These are phyloP conservation scores for Drosophila nigrodunni DNA, from an alignment of 1,140 invertebrate genomes.

Conservation along the genomic window DNA sequence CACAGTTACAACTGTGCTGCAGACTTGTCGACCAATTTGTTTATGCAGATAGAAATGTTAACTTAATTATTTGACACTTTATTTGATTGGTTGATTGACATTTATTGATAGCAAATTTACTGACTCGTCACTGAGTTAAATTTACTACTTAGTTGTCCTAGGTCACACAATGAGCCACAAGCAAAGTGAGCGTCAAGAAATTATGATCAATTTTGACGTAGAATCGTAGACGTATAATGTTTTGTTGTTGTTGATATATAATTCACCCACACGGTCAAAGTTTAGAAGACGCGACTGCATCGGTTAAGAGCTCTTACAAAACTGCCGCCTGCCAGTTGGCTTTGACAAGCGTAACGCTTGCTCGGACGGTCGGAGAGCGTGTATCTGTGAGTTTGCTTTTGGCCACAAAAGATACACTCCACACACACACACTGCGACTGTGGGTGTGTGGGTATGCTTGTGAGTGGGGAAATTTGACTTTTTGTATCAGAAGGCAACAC, in stretches of 20 bases:
- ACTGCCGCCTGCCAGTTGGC: slow-evolving; percentile 35
- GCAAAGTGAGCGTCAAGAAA: slow-evolving; percentile 1
- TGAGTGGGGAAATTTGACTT: slow-evolving; percentile 40
- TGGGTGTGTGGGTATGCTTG: not conserved
- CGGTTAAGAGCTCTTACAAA: slow-evolving; percentile 45
- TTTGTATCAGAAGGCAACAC: slow-evolving; percentile 24
- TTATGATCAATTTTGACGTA: slow-evolving; percentile 35
- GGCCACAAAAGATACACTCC: slow-evolving; percentile 42
- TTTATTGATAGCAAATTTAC: slow-evolving; percentile 2
- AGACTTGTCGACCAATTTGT: slow-evolving; percentile 7
- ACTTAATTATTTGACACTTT: slow-evolving; percentile 18
- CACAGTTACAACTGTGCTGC: slow-evolving; percentile 1
- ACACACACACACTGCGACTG: slow-evolving; percentile 1
- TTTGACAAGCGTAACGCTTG: slow-evolving; percentile 42
- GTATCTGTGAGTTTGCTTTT: slow-evolving; percentile 25
- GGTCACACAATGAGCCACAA: slow-evolving; percentile 4
- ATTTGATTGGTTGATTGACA: slow-evolving; percentile 11
- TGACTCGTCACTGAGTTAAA: not conserved
- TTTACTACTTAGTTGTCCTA: slow-evolving; percentile 9
- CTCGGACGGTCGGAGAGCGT: slow-evolving; percentile 22
- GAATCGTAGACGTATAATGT: slow-evolving; percentile 1
- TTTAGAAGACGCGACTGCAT: slow-evolving; percentile 40
- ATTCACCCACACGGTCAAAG: slow-evolving; percentile 16
- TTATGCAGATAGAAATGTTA: slow-evolving; percentile 4
- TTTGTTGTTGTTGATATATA: slow-evolving; percentile 11